Evolutionary conservation across 2,797 vertebrate genomes (phyloP).

Genomic region (Acrocephalus scirpaceus): DNA sequence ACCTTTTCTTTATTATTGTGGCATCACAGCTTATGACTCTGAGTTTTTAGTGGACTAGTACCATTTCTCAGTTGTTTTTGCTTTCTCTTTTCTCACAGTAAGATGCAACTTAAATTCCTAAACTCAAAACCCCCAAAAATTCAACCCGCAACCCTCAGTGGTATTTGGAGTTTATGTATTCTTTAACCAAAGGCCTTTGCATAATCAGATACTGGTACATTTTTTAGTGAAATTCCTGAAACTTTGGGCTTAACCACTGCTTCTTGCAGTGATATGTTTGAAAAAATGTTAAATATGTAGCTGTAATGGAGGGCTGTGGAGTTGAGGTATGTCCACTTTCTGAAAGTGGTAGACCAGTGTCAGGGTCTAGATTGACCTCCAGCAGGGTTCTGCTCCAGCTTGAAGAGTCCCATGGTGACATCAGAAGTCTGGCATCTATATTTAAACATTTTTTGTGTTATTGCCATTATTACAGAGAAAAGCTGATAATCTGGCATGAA

Average conservation of each 20-base stretch:
- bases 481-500: not conserved
- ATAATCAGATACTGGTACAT: constrained; percentile 58
- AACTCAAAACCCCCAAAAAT: constrained; percentile 37
- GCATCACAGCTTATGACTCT: constrained; percentile 20
- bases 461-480: not conserved
- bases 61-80: constrained; percentile 47
- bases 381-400: not conserved
- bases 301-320: not conserved
- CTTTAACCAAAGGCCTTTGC: constrained; percentile 54
- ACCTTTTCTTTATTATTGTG: constrained; percentile 33
- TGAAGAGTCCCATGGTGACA: not conserved
- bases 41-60: constrained; percentile 39
- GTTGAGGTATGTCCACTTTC: not conserved
- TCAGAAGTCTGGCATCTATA: not conserved
- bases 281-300: constrained; percentile 53
- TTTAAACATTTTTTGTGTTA: not conserved
- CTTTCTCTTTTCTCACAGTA: constrained; percentile 62
- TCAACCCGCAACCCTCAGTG: constrained; percentile 43
- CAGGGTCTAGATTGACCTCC: not conserved
- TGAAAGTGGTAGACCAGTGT: not conserved
- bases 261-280: constrained; percentile 45
- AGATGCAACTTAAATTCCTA: constrained; percentile 40
- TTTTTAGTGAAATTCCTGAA: constrained; percentile 63
- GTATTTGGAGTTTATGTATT: constrained; percentile 59
- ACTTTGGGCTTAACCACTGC: constrained; percentile 39